A percentile compares a stretch with the other conserved stretches of the same genome.
These are phyloP conservation scores for Carassius auratus DNA, from an alignment of 2,113 vertebrate genomes.

Conservation along the genomic window DNA sequence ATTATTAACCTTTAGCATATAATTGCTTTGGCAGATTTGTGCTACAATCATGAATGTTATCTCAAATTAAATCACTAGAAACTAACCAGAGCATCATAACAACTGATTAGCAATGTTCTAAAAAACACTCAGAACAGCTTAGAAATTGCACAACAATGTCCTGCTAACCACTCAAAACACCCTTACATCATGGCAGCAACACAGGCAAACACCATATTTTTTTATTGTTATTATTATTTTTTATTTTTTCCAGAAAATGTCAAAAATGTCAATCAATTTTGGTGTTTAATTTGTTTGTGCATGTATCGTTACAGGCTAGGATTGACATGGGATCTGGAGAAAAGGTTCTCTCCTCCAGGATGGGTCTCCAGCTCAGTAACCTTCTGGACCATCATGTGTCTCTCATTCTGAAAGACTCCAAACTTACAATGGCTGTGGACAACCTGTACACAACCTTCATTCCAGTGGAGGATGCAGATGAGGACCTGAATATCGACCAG, in stretches of 20 bases:
- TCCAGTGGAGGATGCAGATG: constrained; percentile 57
- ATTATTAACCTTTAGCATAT: not conserved
- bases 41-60: not conserved
- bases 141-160: not conserved
- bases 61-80: not conserved
- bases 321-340: constrained; percentile 80
- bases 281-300: not conserved
- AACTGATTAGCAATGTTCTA: not conserved
- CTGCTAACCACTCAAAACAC: not conserved
- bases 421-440: constrained; percentile 79
- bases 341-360: constrained; percentile 74
- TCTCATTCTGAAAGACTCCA: constrained; percentile 74
- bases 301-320: constrained; percentile 74
- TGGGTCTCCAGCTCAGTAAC: constrained; percentile 79
- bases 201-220: not conserved
- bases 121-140: not conserved
- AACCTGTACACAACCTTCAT: constrained; percentile 74
- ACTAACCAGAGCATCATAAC: not conserved
- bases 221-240: too few species aligned
- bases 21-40: not conserved
- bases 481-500: constrained; percentile 80
- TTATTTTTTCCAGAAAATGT: too few species aligned
- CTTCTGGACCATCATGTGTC: constrained; percentile 76
- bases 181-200: not conserved
- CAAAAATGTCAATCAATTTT: not conserved